Percentiles rank a stretch among this genome's conserved stretches.
Evolutionary conservation across 2,888 invertebrate species (phyloP).

Genomic region (Pterostichus madidus): DNA sequence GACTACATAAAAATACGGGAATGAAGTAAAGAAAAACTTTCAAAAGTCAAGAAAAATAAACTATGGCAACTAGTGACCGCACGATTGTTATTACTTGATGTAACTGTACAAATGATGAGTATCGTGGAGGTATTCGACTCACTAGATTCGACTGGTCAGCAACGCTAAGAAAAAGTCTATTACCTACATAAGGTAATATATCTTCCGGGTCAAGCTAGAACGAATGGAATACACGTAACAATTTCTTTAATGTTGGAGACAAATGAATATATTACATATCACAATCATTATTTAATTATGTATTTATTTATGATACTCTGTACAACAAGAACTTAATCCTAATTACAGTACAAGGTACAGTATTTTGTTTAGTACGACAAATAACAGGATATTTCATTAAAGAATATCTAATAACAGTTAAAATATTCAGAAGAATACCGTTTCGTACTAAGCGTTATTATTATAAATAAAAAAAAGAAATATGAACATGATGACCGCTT

Average conservation of each 20-base stretch:
- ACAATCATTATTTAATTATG: too few species aligned
- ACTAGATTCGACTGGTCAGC: conserved; percentile 25
- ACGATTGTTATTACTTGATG: conserved; percentile 23
- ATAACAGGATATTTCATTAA: too few species aligned
- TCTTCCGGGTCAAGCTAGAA: conserved; percentile 27
- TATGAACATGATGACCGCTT: too few species aligned
- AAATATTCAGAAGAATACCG: too few species aligned
- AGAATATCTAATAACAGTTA: too few species aligned
- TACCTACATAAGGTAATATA: conserved; percentile 45
- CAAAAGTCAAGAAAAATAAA: not conserved
- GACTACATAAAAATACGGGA: too few species aligned
- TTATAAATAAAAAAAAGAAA: too few species aligned
- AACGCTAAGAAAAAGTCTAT: conserved; percentile 2
- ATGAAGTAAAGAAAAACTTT: not conserved
- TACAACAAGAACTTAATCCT: too few species aligned
- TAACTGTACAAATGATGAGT: conserved; percentile 44
- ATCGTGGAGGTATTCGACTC: conserved; percentile 13
- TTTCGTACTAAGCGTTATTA: too few species aligned
- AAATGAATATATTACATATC: not conserved
- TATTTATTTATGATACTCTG: too few species aligned
- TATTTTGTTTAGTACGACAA: too few species aligned
- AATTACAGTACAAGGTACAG: too few species aligned
- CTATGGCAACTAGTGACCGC: conserved; percentile 4
- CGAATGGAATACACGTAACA: not conserved
- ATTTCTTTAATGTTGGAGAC: not conserved